phyloP scores from a whole-genome alignment of 2,888 invertebrate genomes.

The Therioaphis trifolii region DNA sequence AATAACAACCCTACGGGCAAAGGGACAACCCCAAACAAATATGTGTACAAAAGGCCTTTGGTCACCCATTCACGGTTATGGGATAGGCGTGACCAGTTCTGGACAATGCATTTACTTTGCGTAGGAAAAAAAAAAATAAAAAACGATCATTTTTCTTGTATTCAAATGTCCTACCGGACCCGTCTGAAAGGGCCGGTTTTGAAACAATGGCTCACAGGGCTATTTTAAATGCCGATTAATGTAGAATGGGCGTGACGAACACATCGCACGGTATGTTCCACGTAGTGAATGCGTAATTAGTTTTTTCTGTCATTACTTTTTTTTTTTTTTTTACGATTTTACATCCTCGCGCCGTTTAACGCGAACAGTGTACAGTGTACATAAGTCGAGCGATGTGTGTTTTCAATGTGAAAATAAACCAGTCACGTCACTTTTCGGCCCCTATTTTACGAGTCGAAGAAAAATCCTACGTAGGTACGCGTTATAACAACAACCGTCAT shows the following conservation, averaged over 20 bases:
- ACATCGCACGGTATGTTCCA: constrained; percentile 22
- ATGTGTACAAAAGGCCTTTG: constrained; percentile 44
- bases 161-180: constrained; percentile 51
- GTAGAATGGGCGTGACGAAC: constrained; percentile 58
- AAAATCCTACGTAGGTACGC: neutral
- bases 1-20: constrained; percentile 45
- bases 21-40: constrained; percentile 47
- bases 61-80: constrained; percentile 51
- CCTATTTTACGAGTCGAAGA: constrained; percentile 21
- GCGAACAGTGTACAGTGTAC: too few species aligned
- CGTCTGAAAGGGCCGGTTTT: constrained; percentile 41
- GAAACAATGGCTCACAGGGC: constrained; percentile 47
- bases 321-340: constrained; percentile 17
- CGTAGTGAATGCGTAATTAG: constrained; percentile 51
- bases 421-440: constrained; percentile 41
- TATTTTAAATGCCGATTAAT: constrained; percentile 52
- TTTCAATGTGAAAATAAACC: constrained; percentile 55
- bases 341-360: neutral
- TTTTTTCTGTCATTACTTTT: constrained; percentile 40
- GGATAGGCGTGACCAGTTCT: constrained; percentile 52
- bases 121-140: constrained; percentile 10
- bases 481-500: too few species aligned
- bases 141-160: constrained; percentile 51
- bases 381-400: neutral
- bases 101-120: constrained; percentile 47